A percentile compares a stretch with the other conserved stretches of the same genome.
Conservation (phyloP, 2,797 vertebrate genomes). For the Pipistrellus pipistrellus region DNA sequence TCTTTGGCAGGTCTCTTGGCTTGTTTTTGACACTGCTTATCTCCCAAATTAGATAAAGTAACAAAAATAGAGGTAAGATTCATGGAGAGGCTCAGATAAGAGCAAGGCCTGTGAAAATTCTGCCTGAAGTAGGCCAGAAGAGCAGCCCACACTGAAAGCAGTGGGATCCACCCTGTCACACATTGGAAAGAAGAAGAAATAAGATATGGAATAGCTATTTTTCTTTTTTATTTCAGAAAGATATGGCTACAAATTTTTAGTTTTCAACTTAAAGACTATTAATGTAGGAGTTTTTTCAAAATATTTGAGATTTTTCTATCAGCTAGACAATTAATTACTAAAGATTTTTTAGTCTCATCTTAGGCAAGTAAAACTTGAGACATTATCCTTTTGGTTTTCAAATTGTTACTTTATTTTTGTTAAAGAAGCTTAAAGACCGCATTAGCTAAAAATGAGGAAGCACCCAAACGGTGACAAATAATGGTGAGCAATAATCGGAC, state of each 20-base stretch:
- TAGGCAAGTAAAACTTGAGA: neutral
- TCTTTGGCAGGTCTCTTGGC: constrained; percentile 58
- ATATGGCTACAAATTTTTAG: neutral
- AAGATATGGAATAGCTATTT: neutral
- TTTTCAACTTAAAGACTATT: neutral
- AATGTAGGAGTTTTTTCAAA: neutral
- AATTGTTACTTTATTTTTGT: neutral
- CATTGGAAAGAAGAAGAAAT: neutral
- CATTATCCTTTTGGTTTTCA: constrained; percentile 10
- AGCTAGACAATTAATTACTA: neutral
- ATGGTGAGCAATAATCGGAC: neutral
- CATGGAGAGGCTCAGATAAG: constrained; percentile 56
- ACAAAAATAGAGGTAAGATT: constrained; percentile 64
- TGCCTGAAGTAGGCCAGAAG: constrained; percentile 21
- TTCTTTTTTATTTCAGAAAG: constrained; percentile 37
- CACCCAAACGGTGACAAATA: neutral
- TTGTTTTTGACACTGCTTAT: constrained; percentile 72
- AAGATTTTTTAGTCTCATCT: neutral
- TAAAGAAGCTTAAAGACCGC: constrained; percentile 7
- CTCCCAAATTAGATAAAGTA: constrained; percentile 76
- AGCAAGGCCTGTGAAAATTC: constrained; percentile 16
- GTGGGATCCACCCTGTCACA: neutral
- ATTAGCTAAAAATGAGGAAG: neutral
- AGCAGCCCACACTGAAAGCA: neutral
- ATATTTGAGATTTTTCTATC: constrained; percentile 3